Base-by-base conservation (phyloP, 1,140 invertebrate species). In the Metaphire vulgaris region DNA sequence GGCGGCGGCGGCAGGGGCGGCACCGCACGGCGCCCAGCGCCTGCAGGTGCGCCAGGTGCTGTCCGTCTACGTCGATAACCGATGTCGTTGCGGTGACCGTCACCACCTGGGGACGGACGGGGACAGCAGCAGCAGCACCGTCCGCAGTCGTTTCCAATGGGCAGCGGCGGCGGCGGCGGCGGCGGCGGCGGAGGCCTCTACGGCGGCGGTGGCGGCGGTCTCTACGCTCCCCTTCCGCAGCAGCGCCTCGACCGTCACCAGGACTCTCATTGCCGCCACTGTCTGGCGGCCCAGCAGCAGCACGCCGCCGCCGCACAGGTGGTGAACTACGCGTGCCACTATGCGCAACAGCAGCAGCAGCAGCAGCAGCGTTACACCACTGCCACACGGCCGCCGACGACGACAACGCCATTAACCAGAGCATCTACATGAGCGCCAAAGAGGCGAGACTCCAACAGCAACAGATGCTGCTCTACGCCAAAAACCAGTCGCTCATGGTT, bases 21-120 rank as follows among this genome's bases (percentile, higher is more conserved):
- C 41, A 56, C 41, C 41, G 21, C 41, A 56, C 6, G 21, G 21
- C 21, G 41, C 6, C 41, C 41, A 56, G 21, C 41, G 21, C 6
- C 6, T 56, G 21, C 41, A 56, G 41, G 41, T 56, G 28, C 33
- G 72, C 15, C 72, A 73, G 72, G 28, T 34, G 28, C 28, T 73
- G 72, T 73, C 72, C 14, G 72, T 73, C 0, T 73, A 73, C 34
- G 14, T 73, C 21, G 72, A 73, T 34, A 73, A 64, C 33, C 30
- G 72, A 21, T 73, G 72, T 28, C 34, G 33, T n/a, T 73, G 72
- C 56, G 72, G 41, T 12, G 41, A 56, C 41, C 41, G 41, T 21
- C 41, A 56, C 21, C 41, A 56, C 21, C 6, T 21, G 41, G 6
- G 6, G 41, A n/a, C 41, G 41, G 41, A 56, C 41, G 41, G 6